phyloP scores from a whole-genome alignment of 2,797 vertebrate species.

The Malurus splendens region DNA sequence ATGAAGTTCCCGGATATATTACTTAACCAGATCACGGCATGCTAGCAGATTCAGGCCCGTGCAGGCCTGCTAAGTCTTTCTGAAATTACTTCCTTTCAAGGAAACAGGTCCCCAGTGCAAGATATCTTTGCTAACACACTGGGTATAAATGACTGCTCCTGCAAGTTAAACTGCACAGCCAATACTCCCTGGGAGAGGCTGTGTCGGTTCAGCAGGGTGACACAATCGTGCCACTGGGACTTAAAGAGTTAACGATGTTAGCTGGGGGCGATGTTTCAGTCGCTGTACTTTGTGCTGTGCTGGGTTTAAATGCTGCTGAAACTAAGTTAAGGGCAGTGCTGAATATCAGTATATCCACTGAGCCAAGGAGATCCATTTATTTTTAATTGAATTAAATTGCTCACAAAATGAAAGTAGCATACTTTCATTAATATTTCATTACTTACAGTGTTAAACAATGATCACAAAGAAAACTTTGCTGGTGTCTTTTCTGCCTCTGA shows the following conservation, averaged over 20 bases:
- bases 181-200: slow-evolving; percentile 11
- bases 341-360: slow-evolving; percentile 70
- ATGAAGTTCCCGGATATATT: slow-evolving; percentile 54
- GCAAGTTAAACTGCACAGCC: slow-evolving; percentile 21
- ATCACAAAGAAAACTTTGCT: slow-evolving; percentile 75
- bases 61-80: slow-evolving; percentile 46
- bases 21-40: slow-evolving; percentile 47
- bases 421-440: slow-evolving; percentile 83
- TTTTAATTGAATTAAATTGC: slow-evolving; percentile 85
- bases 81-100: slow-evolving; percentile 53
- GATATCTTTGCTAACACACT: slow-evolving; percentile 52
- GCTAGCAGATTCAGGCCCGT: slow-evolving; percentile 30
- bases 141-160: slow-evolving; percentile 42
- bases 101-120: slow-evolving; percentile 56
- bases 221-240: slow-evolving; percentile 4
- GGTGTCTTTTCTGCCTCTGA: slow-evolving; percentile 48
- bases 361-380: slow-evolving; percentile 80
- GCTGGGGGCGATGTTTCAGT: slow-evolving; percentile 53
- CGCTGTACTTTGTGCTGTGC: slow-evolving; percentile 24
- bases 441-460: slow-evolving; percentile 75
- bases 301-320: slow-evolving; percentile 61
- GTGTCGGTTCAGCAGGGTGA: background rate
- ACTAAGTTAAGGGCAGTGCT: slow-evolving; percentile 66
- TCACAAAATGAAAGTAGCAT: slow-evolving; percentile 81
- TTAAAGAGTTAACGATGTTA: slow-evolving; percentile 48